Base-by-base conservation (phyloP, 2,888 invertebrate genomes). In the Drosophila aldrichi region DNA sequence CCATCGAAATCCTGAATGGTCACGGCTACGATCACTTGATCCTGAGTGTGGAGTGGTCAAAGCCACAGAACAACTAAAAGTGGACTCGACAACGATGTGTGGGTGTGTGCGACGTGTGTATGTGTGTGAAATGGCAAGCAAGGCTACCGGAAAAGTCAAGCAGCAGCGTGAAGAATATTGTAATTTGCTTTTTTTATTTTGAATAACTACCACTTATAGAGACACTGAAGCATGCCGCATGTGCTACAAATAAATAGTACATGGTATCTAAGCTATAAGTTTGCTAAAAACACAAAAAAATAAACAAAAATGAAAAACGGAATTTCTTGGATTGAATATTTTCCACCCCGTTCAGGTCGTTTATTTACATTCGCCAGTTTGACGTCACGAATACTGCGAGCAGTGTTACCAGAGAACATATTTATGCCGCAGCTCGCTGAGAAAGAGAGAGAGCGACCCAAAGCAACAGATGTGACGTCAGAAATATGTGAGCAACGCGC, bases 31-130 rank as follows among this genome's bases (percentile, higher is more conserved):
- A 99, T 93, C 99, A 99, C 94, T 95, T 99, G 83, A 99, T 99
- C 93, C 94, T 99, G 60, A 98, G 96, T 93, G 99, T 99, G n/a
- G 99, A 99, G 94, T 99, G 99, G 99, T 98, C 99, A 0, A 99
- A 98, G 92, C 97, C 97, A 46, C 96, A 95, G 72, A 93, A 82
- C 65, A 93, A 92, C 51, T 84, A 82, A 20, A 40, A 14, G 14
- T 3, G 40, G n/a, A 7, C 14, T 8, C 1, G 12, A 16, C 9
- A 20, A 10, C 14, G 29, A 60, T 62, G 57, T 56, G 60, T 67
- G 61, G 38, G 38, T 9, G 25, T 32, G 60, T 67, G 61, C 43
- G 43, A 4, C 16, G 25, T 32, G n/a, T 32, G 44, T 46, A 29
- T 38, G 22, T 54, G 41, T 32, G 51, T 12, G 54, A n/a, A 22